These are phyloP conservation scores for Entelurus aequoreus DNA, from an alignment of 2,113 vertebrate genomes.

Conservation along the genomic window DNA sequence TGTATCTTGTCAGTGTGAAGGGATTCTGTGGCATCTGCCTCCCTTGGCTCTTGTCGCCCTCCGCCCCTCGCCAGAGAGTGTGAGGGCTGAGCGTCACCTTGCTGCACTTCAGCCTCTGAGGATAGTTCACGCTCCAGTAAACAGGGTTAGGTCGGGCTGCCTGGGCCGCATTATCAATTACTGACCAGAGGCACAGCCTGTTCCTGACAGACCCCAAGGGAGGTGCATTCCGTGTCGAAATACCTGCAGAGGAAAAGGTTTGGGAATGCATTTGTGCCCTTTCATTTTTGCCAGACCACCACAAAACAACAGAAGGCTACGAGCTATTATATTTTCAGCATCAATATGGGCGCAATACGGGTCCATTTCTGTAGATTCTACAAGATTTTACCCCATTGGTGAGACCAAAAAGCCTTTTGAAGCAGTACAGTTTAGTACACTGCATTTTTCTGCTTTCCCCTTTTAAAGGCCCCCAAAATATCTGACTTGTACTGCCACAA, in stretches of 20 bases:
- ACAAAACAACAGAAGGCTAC: too few relatives aligned
- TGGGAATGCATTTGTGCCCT: not conserved
- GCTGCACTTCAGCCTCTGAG: constrained; percentile 60
- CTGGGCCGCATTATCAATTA: constrained; percentile 71
- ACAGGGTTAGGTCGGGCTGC: constrained; percentile 48
- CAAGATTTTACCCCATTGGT: not conserved
- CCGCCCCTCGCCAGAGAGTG: constrained; percentile 35
- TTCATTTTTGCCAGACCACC: not conserved
- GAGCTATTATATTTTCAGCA: not conserved
- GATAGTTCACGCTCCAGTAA: constrained; percentile 63
- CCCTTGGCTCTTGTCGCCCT: constrained; percentile 33
- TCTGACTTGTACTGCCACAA: not conserved
- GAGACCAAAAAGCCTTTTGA: not conserved
- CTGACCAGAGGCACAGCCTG: constrained; percentile 61
- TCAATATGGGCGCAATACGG: not conserved
- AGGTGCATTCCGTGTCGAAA: constrained; percentile 48
- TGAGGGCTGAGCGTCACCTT: constrained; percentile 56
- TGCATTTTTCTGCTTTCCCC: too few relatives aligned
- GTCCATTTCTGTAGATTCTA: not conserved
- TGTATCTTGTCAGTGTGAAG: constrained; percentile 33
- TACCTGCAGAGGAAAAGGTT: constrained; percentile 39
- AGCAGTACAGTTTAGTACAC: too few relatives aligned
- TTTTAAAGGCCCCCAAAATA: not conserved
- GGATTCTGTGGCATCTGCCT: constrained; percentile 33
- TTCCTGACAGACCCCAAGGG: constrained; percentile 59